A percentile compares a stretch with the other conserved stretches of the same genome.
These are phyloP conservation scores for Patagioenas fasciata DNA, from an alignment of 2,113 vertebrate genomes.

Conservation along the genomic window DNA sequence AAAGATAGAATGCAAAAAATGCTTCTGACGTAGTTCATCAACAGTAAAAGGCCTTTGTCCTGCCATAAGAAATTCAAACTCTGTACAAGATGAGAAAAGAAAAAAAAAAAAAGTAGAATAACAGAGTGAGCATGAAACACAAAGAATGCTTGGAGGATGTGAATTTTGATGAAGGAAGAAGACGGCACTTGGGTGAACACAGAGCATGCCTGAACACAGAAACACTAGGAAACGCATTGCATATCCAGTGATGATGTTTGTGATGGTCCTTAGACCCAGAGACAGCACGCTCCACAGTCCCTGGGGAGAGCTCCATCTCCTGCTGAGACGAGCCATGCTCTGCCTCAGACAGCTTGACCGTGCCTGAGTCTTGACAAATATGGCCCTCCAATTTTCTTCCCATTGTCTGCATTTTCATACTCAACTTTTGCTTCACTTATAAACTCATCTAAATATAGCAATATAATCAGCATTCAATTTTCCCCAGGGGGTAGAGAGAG, in stretches of 20 bases:
- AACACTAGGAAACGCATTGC: not conserved
- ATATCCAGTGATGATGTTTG: not conserved
- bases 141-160: not conserved
- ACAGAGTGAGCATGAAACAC: not conserved
- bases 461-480: not conserved
- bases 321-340: not conserved
- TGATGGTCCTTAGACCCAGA: not conserved
- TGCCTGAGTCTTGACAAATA: not conserved
- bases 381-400: not conserved
- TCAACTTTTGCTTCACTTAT: slow-evolving; percentile 9
- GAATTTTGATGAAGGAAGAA: not conserved
- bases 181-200: not conserved
- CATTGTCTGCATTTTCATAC: not conserved
- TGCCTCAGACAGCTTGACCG: not conserved
- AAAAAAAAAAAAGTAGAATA: not conserved
- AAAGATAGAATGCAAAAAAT: not conserved
- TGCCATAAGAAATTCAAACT: not conserved
- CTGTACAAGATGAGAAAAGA: not conserved
- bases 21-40: not conserved
- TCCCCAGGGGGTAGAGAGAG: not conserved
- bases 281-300: not conserved
- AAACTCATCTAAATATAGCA: not conserved
- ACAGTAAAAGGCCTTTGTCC: not conserved
- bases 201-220: not conserved
- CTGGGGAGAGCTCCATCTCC: not conserved